These are phyloP conservation scores for Oxygymnocypris stewartii DNA, from an alignment of 2,113 vertebrate species.

Conservation along the genomic window DNA sequence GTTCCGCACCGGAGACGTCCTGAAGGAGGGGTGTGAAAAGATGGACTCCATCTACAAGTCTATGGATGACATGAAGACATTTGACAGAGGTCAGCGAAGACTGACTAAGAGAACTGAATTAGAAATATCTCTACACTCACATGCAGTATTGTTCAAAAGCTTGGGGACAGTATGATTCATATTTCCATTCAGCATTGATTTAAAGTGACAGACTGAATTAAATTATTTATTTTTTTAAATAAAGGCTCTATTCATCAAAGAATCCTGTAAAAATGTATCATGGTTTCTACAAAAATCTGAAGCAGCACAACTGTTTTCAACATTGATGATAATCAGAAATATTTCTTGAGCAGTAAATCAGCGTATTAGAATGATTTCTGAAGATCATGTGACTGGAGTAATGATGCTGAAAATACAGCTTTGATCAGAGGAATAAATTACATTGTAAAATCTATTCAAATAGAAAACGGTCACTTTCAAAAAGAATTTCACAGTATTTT, in stretches of 20 bases:
- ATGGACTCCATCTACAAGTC: constrained; percentile 81
- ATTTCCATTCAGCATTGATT: not conserved
- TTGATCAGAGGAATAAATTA: not conserved
- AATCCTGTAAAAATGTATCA: not conserved
- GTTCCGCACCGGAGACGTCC: constrained; percentile 88
- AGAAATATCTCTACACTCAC: not conserved
- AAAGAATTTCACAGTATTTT: too few species aligned
- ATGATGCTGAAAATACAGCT: not conserved
- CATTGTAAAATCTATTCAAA: not conserved
- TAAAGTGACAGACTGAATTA: not conserved
- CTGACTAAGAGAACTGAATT: not conserved
- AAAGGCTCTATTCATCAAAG: not conserved
- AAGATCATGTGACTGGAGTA: not conserved
- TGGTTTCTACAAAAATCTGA: not conserved
- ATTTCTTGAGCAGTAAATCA: not conserved
- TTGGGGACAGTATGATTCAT: not conserved
- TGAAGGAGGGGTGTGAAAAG: constrained; percentile 92
- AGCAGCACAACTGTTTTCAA: not conserved
- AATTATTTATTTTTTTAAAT: not conserved
- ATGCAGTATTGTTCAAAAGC: not conserved
- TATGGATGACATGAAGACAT: constrained; percentile 89
- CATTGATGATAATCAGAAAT: not conserved
- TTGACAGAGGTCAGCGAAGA: constrained; percentile 85
- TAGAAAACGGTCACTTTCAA: not conserved
- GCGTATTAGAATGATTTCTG: not conserved